A percentile compares a stretch with the other conserved stretches of the same genome.
Conservation (phyloP, 2,113 vertebrate genomes). For the Neogobius melanostomus region DNA sequence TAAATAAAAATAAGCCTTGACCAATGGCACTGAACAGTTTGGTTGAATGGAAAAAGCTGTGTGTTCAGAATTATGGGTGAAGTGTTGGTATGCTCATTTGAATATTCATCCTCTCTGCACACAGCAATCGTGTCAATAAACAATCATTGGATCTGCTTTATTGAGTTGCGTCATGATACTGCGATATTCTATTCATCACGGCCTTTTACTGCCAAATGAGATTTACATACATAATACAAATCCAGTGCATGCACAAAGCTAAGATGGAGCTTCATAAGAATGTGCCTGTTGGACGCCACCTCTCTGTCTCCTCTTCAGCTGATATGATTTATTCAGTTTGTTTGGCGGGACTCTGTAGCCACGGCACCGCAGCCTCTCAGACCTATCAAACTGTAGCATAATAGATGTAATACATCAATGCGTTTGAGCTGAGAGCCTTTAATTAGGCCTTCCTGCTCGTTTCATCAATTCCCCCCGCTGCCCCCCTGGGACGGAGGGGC, state of each 20-base stretch:
- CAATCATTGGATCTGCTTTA: conserved; percentile 12
- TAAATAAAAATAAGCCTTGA: not conserved
- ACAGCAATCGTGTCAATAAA: conserved; percentile 10
- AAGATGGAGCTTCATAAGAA: conserved; percentile 58
- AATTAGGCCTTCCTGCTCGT: conserved; percentile 98
- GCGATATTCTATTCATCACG: conserved; percentile 21
- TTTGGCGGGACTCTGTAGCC: conserved; percentile 89
- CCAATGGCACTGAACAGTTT: not conserved
- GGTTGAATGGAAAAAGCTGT: not conserved
- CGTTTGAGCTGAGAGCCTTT: conserved; percentile 97
- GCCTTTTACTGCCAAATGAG: conserved; percentile 42
- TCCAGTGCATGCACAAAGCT: conserved; percentile 58
- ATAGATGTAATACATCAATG: conserved; percentile 99
- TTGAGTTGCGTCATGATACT: not conserved
- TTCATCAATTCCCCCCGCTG: conserved; percentile 89
- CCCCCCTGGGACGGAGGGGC: conserved; percentile 80
- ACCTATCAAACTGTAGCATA: conserved; percentile 93
- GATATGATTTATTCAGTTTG: conserved; percentile 93
- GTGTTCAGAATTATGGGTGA: not conserved
- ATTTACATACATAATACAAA: conserved; percentile 64
- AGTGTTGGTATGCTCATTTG: not conserved
- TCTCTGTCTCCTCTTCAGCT: conserved; percentile 45
- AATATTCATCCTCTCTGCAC: not conserved
- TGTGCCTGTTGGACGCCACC: conserved; percentile 48
- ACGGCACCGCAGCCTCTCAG: conserved; percentile 83